Conservation (phyloP, 2,113 vertebrate genomes). For the Sigmodon hispidus region DNA sequence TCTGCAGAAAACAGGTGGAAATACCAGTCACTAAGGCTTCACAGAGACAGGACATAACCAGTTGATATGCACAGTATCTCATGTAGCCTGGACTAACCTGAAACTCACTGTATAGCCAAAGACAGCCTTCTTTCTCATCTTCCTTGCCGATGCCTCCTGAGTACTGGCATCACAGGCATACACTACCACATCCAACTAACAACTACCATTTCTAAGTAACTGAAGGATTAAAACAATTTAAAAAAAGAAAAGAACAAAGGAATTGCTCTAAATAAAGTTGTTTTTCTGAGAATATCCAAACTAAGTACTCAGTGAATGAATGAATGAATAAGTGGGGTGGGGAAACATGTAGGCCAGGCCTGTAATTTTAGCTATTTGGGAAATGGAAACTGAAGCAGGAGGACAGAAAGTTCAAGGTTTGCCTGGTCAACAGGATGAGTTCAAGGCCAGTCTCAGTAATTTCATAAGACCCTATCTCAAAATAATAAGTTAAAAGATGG, state of each 20-base stretch:
- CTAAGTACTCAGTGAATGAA: background rate
- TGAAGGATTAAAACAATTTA: conserved; percentile 35
- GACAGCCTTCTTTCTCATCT: background rate
- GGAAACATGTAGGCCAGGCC: background rate
- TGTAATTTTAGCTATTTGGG: background rate
- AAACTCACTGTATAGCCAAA: background rate
- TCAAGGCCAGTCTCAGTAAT: background rate
- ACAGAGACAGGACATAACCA: conserved; percentile 1
- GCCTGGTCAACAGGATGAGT: background rate
- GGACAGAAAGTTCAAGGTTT: background rate
- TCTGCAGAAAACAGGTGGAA: background rate
- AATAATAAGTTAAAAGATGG: background rate
- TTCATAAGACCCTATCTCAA: background rate
- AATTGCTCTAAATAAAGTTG: conserved; percentile 46
- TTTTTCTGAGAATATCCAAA: conserved; percentile 45
- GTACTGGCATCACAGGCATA: background rate
- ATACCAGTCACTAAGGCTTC: background rate
- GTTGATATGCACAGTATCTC: background rate
- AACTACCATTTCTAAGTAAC: conserved; percentile 51
- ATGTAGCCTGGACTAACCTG: background rate
- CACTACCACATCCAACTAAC: background rate
- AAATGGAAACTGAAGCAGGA: background rate
- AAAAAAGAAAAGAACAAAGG: conserved; percentile 28
- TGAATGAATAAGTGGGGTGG: background rate
- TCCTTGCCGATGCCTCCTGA: background rate